Conservation (phyloP, 2,888 invertebrate species). For the Lasioglossum marginatum region DNA sequence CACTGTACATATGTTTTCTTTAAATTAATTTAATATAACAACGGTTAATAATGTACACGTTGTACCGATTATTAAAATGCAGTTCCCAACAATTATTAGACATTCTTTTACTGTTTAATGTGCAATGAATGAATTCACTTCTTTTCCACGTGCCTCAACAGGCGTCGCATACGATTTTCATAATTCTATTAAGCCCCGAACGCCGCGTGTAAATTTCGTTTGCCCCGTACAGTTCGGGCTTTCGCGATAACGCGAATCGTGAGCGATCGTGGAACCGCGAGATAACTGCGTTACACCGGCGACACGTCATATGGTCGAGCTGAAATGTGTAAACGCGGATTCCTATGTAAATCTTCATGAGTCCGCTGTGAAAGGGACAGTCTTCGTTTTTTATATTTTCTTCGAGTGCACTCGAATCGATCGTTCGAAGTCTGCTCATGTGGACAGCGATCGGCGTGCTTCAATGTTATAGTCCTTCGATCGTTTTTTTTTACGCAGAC, state of each 20-base stretch:
- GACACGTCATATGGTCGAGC: not conserved
- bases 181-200: conserved; percentile 18
- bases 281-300: conserved; percentile 33
- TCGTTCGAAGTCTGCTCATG: not conserved
- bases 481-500: not conserved
- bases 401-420: not conserved
- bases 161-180: conserved; percentile 25
- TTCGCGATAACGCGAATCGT: conserved; percentile 23
- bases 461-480: not conserved
- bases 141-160: not conserved
- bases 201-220: conserved; percentile 11
- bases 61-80: not conserved
- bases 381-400: not conserved
- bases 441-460: not conserved
- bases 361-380: not conserved
- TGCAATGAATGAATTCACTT: not conserved
- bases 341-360: not conserved
- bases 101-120: not conserved
- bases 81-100: not conserved
- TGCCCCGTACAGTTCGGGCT: not conserved
- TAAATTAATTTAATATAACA: no score
- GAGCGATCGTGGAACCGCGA: conserved; percentile 13
- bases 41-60: no score
- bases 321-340: conserved; percentile 11
- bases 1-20: no score